phyloP scores from a whole-genome alignment of 2,113 vertebrate genomes.

The Perccottus glenii region DNA sequence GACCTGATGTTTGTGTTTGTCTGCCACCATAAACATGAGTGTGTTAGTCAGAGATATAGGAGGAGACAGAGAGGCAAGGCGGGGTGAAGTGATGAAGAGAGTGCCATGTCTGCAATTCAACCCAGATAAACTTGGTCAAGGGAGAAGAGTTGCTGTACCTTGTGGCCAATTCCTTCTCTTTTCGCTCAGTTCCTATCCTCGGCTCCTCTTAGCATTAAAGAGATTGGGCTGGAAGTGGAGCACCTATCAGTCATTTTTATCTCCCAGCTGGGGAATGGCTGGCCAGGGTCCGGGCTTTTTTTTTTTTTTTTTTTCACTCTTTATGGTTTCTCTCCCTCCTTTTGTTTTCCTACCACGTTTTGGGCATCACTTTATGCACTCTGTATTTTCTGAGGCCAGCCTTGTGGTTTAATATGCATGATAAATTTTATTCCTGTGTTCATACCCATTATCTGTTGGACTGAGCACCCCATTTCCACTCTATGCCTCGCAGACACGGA shows the following conservation, averaged over 20 bases:
- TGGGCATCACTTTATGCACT: constrained; percentile 72
- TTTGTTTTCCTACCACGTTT: constrained; percentile 77
- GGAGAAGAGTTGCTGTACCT: constrained; percentile 56
- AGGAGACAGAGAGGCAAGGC: constrained; percentile 42
- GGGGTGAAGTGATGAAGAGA: constrained; percentile 49
- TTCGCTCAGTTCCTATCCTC: constrained; percentile 62
- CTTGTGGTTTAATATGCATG: constrained; percentile 79
- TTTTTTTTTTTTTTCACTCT: constrained; percentile 47
- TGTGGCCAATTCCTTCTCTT: constrained; percentile 54
- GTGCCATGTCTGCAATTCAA: constrained; percentile 61
- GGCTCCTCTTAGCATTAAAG: constrained; percentile 73
- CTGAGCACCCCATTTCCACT: constrained; percentile 54
- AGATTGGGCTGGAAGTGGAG: constrained; percentile 73
- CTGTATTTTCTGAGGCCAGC: constrained; percentile 76
- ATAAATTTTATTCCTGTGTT: constrained; percentile 79
- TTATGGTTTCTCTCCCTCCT: constrained; percentile 67
- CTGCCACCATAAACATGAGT: constrained; percentile 60
- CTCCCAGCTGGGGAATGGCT: constrained; percentile 73
- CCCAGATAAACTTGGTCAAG: constrained; percentile 66
- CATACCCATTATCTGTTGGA: constrained; percentile 74
- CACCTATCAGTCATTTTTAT: constrained; percentile 81
- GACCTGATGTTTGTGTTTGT: constrained; percentile 69
- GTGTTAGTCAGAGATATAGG: constrained; percentile 56
- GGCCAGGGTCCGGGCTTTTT: constrained; percentile 60
- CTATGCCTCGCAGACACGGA: constrained; percentile 54